Evolutionary conservation across 35 echinoderm and acorn worm genomes (phyloP).

Genomic region (Apostichopus japonicus): DNA sequence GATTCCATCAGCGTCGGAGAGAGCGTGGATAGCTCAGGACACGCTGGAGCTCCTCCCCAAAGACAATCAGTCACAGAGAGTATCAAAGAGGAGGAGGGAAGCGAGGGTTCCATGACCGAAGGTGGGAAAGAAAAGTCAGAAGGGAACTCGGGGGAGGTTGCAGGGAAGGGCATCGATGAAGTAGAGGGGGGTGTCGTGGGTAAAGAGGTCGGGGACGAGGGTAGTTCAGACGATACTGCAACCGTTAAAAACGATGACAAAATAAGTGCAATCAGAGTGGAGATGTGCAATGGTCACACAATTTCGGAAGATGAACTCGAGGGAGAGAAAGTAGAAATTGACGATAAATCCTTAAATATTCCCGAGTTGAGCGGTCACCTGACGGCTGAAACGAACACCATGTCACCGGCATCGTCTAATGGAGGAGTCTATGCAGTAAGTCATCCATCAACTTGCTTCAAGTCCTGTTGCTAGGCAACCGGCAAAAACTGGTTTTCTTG

Average conservation of each 20-base stretch:
- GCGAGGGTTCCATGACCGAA: neutral
- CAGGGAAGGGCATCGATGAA: neutral
- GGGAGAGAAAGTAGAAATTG: constrained; percentile 42
- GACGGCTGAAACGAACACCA: constrained; percentile 70
- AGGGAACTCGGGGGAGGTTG: neutral
- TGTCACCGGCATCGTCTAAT: constrained; percentile 92
- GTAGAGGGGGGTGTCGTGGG: constrained; percentile 7
- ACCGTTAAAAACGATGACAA: constrained; percentile 10
- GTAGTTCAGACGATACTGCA: constrained; percentile 21
- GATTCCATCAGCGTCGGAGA: constrained; percentile 68
- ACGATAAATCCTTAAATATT: constrained; percentile 67
- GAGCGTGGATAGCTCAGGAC: constrained; percentile 59
- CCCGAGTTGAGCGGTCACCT: constrained; percentile 67
- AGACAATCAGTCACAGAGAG: constrained; percentile 10
- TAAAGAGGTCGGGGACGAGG: neutral
- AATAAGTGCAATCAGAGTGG: constrained; percentile 61
- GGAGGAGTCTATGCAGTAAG: constrained; percentile 96
- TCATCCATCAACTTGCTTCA: neutral
- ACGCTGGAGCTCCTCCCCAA: neutral
- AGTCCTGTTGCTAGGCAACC: too few relatives aligned
- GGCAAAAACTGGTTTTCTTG: too few relatives aligned
- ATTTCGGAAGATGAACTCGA: constrained; percentile 45
- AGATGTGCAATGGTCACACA: constrained; percentile 66
- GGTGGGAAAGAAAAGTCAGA: neutral
- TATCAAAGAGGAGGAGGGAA: neutral